Conservation (phyloP, 2,888 invertebrate genomes). For the Athetis lepigone region DNA sequence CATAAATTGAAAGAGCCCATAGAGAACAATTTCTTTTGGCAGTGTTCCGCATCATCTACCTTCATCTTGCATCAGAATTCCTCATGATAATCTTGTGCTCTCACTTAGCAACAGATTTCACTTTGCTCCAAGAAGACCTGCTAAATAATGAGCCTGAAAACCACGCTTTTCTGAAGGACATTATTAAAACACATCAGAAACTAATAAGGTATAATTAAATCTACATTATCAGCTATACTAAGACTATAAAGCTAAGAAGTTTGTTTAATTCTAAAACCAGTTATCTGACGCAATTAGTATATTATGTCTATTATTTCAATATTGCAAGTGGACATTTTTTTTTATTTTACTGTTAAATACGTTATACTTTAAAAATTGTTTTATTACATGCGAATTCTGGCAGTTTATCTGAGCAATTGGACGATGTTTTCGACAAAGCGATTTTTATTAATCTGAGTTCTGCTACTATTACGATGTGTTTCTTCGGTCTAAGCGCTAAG, state of each 20-base stretch:
- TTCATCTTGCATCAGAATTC: slow-evolving; percentile 73
- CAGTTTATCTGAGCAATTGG: slow-evolving; percentile 70
- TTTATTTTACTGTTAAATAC: no score
- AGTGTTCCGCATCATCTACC: slow-evolving; percentile 71
- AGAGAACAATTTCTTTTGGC: slow-evolving; percentile 50
- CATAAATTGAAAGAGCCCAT: no score
- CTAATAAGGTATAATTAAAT: slow-evolving; percentile 76
- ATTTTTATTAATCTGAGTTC: slow-evolving; percentile 74
- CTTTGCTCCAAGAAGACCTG: slow-evolving; percentile 75
- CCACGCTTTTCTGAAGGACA: slow-evolving; percentile 20
- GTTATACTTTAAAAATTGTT: not conserved
- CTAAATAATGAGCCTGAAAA: slow-evolving; percentile 54
- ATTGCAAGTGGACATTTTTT: no score
- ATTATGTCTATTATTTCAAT: no score
- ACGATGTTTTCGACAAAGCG: slow-evolving; percentile 73
- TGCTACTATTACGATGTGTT: slow-evolving; percentile 72
- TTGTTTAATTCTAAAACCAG: no score
- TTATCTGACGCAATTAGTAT: no score
- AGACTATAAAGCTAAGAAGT: no score
- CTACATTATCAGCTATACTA: no score
- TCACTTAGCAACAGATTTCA: slow-evolving; percentile 73
- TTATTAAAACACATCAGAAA: slow-evolving; percentile 74
- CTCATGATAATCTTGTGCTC: slow-evolving; percentile 74
- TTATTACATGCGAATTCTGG: no score
- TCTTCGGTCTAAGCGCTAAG: slow-evolving; percentile 74